phyloP scores from a whole-genome alignment of 2,113 vertebrate species.

The Ceyx melanurus region DNA sequence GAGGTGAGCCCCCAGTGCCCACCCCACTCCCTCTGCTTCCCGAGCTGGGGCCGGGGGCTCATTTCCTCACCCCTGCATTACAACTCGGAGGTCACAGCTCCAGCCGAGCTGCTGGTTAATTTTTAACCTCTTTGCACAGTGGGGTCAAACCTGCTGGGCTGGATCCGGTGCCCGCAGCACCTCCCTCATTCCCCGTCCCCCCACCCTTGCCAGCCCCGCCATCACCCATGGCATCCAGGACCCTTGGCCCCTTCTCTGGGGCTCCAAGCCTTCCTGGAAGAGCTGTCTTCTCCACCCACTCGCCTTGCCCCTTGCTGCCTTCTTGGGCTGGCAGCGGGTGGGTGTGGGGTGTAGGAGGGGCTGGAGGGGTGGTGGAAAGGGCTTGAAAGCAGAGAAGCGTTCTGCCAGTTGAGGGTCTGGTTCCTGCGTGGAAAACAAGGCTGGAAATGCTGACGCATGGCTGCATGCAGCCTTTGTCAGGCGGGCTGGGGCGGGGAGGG shows the following conservation, averaged over 20 bases:
- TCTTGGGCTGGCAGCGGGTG: neutral
- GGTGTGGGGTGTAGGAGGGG: fast-evolving
- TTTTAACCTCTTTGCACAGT: constrained; percentile 16
- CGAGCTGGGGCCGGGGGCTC: constrained; percentile 47
- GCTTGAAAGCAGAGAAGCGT: neutral
- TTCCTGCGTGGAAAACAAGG: constrained; percentile 1
- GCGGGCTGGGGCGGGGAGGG: neutral
- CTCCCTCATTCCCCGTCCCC: neutral
- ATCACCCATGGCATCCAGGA: neutral
- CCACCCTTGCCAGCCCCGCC: neutral
- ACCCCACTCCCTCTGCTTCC: neutral
- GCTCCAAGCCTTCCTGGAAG: neutral
- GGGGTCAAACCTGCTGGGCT: constrained; percentile 3
- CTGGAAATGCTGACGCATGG: constrained; percentile 26
- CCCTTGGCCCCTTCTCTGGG: neutral
- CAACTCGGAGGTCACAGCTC: neutral
- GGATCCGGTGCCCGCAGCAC: neutral
- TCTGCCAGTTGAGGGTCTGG: neutral
- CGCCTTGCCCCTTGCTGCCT: neutral
- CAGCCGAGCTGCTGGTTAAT: constrained; percentile 3
- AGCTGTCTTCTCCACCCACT: no score
- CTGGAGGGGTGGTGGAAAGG: neutral
- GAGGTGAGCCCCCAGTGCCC: constrained; percentile 77
- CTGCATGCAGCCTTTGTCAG: constrained; percentile 9
- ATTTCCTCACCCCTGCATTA: constrained; percentile 1